Evolutionary conservation across 2,113 vertebrate genomes (phyloP), one percentile per base, ranked within the genome.

Genomic region (Pachyramphus minor): DNA sequence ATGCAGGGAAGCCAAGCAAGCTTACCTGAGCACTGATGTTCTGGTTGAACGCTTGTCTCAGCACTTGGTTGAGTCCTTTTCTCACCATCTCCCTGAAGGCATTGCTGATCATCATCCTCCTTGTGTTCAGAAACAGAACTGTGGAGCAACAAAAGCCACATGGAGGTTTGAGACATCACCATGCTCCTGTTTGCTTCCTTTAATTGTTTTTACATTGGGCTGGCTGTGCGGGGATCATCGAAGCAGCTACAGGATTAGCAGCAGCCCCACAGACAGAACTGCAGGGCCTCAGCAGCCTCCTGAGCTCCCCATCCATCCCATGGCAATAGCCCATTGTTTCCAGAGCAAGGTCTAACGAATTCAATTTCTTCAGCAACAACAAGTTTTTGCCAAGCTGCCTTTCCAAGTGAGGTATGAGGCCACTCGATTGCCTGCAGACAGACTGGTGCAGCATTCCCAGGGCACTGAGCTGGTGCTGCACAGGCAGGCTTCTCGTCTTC

Each of bases 61-160:
- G 95, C 5, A 98, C 98, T 89, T 99, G 98, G 24, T 98, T 99
- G 82, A 99, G 98, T 69, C 99, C 99, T 96, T 94, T 98, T 58
- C 98, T 98, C 58, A 99, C 95, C 13, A 97, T 99, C 91, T 99
- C 98, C 93, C 98, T 99, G 97, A 99, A 97, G 91, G 98, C 96
- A 91, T 97, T 98, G 91, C 98, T 98, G 94, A 98, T 97, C 53
- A 99, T 97, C 90, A 98, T 97, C 92, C 98, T 98, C 94, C 99
- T 98, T 24, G 98, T 98, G 87, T 98, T 98, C 95, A 99, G 97
- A 91, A 98, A 98, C 82, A 99, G 97, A 97, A 99, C 99, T 99
- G 96, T 68, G 59, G 73, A 89, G 64, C 37, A 72, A 93, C 71
- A 96, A n/a, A 84, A 98, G 76, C 85, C 67, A 72, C 8, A 22